A percentile compares a stretch with the other conserved stretches of the same genome.
These are phyloP conservation scores for Criorhina ranunculi DNA, from an alignment of 2,888 invertebrate species.

Conservation along the genomic window DNA sequence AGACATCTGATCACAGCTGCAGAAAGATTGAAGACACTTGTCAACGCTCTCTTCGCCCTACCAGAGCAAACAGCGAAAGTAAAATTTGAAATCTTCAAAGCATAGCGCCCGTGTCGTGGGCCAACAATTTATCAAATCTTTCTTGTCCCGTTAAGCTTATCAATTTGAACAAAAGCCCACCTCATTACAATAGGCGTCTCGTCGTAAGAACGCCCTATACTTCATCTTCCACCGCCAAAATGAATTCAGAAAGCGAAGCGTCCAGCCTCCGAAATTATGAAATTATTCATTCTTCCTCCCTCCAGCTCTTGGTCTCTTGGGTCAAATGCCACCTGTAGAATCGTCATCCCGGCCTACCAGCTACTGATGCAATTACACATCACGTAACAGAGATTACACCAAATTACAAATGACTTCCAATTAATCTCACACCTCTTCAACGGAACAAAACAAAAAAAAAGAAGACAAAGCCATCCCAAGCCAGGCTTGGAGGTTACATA, in stretches of 20 bases:
- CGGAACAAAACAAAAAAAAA: neutral
- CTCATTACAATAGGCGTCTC: neutral
- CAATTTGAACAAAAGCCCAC: neutral
- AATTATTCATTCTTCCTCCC: slow-evolving; percentile 1
- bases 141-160: too few species aligned
- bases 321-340: slow-evolving; percentile 65
- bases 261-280: slow-evolving; percentile 3
- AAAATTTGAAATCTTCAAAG: too few species aligned
- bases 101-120: too few species aligned
- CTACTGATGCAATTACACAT: slow-evolving; percentile 54
- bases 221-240: too few species aligned
- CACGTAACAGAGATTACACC: slow-evolving; percentile 68
- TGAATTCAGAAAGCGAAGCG: neutral
- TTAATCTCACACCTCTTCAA: slow-evolving; percentile 66
- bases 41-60: too few species aligned
- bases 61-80: too few species aligned
- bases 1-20: too few species aligned
- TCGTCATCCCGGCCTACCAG: neutral
- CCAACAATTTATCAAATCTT: too few species aligned
- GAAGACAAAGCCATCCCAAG: slow-evolving; percentile 12
- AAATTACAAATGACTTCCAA: slow-evolving; percentile 69
- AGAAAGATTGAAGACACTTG: too few species aligned
- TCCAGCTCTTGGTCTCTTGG: slow-evolving; percentile 20
- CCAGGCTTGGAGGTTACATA: slow-evolving; percentile 30
- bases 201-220: neutral